Evolutionary conservation across 2,113 vertebrate species (phyloP).

Genomic region (Nothocercus julius): DNA sequence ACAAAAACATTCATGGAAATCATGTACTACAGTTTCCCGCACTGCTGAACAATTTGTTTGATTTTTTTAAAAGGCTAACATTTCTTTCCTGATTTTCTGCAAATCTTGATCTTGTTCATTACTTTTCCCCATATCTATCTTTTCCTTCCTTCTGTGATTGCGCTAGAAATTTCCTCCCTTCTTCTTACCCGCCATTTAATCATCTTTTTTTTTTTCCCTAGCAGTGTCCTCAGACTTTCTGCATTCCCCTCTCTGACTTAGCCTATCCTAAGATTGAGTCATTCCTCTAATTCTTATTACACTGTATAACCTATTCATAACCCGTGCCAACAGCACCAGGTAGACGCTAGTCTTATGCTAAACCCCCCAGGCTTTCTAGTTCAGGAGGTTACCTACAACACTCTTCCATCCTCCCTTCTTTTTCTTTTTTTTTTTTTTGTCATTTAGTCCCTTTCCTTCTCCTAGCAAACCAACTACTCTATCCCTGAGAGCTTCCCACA

Average conservation of each 20-base stretch:
- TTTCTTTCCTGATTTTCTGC: background rate
- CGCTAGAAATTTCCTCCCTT: background rate
- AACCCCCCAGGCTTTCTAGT: background rate
- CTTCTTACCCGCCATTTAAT: background rate
- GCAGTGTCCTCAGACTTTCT: background rate
- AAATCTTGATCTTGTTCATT: background rate
- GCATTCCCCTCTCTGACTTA: background rate
- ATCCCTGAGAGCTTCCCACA: background rate
- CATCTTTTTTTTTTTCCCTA: background rate
- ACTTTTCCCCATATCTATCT: background rate
- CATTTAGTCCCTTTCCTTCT: background rate
- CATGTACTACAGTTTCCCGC: background rate
- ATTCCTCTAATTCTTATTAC: background rate
- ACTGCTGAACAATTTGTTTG: background rate
- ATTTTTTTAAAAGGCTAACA: background rate
- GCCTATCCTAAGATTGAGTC: background rate
- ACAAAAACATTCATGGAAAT: background rate
- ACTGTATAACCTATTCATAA: background rate
- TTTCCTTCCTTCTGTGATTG: background rate
- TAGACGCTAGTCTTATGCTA: background rate
- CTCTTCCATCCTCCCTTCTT: background rate
- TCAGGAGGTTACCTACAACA: background rate
- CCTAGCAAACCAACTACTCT: background rate
- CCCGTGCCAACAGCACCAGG: background rate
- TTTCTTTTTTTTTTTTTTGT: background rate